These are phyloP conservation scores for Eremophila alpestris DNA, from an alignment of 2,797 vertebrate species.

Conservation along the genomic window DNA sequence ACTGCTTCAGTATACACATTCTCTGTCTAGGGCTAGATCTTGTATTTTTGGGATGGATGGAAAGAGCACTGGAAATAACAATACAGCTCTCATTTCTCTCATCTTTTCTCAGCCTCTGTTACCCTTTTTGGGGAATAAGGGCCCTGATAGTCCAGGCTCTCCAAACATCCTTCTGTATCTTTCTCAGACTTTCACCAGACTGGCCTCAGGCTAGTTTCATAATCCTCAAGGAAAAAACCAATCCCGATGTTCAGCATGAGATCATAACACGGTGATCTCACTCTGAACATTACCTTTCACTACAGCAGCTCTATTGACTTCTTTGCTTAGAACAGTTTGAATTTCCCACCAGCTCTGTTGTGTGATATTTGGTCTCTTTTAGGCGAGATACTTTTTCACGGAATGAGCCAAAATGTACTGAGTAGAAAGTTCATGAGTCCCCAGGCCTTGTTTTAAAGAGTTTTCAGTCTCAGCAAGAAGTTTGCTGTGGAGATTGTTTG, in stretches of 20 bases:
- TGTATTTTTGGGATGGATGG: background rate
- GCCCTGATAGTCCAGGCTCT: constrained; percentile 10
- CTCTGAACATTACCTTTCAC: constrained; percentile 55
- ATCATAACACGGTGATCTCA: constrained; percentile 63
- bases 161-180: constrained; percentile 32
- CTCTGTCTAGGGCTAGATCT: background rate
- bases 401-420: constrained; percentile 42
- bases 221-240: constrained; percentile 10
- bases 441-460: constrained; percentile 43
- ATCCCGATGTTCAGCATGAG: constrained; percentile 64
- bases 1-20: background rate
- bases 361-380: constrained; percentile 62
- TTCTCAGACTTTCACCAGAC: constrained; percentile 51
- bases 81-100: background rate
- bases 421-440: constrained; percentile 46
- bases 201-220: constrained; percentile 68
- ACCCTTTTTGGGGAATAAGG: constrained; percentile 43
- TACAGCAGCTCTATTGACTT: constrained; percentile 40
- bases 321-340: constrained; percentile 56
- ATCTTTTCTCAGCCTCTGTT: constrained; percentile 19
- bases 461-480: constrained; percentile 55
- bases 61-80: constrained; percentile 13
- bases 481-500: background rate
- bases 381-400: constrained; percentile 17
- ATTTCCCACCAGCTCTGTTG: constrained; percentile 58